phyloP scores from a whole-genome alignment of 2,113 vertebrate genomes.

The Grallaria varia region DNA sequence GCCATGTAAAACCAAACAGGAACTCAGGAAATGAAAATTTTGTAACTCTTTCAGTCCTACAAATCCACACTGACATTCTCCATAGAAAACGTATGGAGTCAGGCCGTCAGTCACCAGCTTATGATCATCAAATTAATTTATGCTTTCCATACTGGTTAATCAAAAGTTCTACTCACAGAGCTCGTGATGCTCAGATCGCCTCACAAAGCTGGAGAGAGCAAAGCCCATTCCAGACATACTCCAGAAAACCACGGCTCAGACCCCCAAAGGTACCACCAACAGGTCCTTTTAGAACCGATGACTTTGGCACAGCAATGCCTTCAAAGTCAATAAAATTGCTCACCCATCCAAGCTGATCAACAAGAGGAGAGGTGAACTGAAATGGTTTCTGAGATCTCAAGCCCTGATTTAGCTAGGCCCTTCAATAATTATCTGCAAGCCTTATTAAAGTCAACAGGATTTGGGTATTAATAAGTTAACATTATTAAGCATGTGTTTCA shows the following conservation, averaged over 20 bases:
- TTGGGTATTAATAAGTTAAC: background rate
- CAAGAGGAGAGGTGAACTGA: background rate
- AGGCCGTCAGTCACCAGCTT: background rate
- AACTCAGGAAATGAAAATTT: background rate
- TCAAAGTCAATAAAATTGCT: background rate
- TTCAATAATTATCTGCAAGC: background rate
- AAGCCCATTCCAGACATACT: background rate
- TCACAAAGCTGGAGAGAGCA: background rate
- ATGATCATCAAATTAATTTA: background rate
- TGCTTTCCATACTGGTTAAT: background rate
- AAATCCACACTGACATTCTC: background rate
- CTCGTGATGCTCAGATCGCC: background rate
- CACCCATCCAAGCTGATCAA: background rate
- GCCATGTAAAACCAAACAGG: background rate
- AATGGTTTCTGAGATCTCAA: background rate
- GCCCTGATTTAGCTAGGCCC: background rate
- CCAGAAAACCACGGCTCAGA: background rate
- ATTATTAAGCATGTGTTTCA: background rate
- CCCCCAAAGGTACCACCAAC: background rate
- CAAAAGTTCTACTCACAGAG: background rate
- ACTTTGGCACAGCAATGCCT: background rate
- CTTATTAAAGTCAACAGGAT: constrained; percentile 19
- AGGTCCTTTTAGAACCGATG: background rate
- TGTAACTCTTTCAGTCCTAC: background rate
- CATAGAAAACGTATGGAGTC: background rate